Percentiles rank a stretch among this genome's conserved stretches.
Conservation (phyloP, 2,888 invertebrate species). For the Acleris holmiana region DNA sequence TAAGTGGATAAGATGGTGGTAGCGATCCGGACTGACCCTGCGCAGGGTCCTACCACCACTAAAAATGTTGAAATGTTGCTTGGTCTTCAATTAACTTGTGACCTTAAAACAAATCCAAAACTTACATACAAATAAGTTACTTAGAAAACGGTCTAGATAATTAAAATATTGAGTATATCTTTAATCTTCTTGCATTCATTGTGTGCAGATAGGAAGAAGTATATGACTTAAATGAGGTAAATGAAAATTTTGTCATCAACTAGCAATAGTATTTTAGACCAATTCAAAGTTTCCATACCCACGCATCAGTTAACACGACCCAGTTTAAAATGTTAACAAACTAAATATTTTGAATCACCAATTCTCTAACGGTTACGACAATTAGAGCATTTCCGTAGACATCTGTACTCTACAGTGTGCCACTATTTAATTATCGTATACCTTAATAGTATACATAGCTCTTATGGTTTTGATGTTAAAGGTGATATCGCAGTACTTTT, state of each 20-base stretch:
- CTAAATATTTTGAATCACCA: constrained; percentile 71
- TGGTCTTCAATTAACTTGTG: too few species aligned
- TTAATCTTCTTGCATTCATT: too few species aligned
- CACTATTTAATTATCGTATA: background rate
- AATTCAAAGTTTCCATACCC: constrained; percentile 5
- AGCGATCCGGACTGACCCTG: too few species aligned
- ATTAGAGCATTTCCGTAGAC: constrained; percentile 30
- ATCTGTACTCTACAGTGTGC: constrained; percentile 14
- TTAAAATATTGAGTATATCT: too few species aligned
- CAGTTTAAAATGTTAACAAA: constrained; percentile 58
- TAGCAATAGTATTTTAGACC: background rate
- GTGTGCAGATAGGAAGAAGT: too few species aligned
- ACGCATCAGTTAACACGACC: constrained; percentile 47
- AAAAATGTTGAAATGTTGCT: too few species aligned
- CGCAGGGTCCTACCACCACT: too few species aligned
- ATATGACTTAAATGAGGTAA: background rate
- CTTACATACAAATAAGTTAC: too few species aligned
- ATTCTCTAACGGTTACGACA: constrained; percentile 65
- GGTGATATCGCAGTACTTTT: background rate
- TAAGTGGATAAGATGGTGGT: too few species aligned
- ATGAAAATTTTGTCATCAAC: background rate
- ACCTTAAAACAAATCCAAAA: too few species aligned
- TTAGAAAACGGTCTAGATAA: too few species aligned
- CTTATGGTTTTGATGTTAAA: background rate
- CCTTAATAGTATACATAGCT: background rate